Evolutionary conservation across 2,888 invertebrate genomes (phyloP).

Genomic region (Dryomyza anilis): DNA sequence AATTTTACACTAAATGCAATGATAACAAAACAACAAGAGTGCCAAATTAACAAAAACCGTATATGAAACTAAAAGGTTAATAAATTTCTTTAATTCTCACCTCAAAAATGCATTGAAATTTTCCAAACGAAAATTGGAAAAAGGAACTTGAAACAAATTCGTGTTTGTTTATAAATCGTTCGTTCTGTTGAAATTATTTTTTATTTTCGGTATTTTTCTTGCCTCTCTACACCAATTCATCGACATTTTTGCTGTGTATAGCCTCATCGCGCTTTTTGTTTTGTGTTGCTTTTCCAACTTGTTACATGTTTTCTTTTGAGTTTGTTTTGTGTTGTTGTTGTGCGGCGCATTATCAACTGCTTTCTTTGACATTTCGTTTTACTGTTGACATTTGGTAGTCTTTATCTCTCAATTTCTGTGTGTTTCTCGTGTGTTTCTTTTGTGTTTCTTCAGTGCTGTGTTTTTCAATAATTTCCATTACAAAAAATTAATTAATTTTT

Average conservation of each 20-base stretch:
- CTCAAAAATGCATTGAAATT: conserved; percentile 4
- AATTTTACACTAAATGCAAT: no score
- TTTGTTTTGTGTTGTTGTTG: not conserved
- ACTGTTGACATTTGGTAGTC: conserved; percentile 8
- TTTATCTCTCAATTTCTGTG: not conserved
- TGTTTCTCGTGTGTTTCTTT: conserved; percentile 1
- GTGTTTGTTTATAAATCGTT: conserved; percentile 22
- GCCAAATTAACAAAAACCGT: no score
- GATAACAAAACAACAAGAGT: no score
- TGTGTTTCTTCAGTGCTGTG: not conserved
- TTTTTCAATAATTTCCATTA: not conserved
- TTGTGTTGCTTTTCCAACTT: not conserved
- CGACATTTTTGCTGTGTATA: not conserved
- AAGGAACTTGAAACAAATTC: no score
- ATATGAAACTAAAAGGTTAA: not conserved
- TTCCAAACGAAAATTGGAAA: not conserved
- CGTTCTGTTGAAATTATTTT: no score
- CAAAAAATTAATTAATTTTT: no score
- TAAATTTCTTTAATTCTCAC: not conserved
- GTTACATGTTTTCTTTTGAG: not conserved
- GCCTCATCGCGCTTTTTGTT: conserved; percentile 6
- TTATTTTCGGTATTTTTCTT: not conserved
- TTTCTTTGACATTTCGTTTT: conserved; percentile 2
- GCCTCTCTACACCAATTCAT: not conserved
- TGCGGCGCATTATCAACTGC: not conserved